Base-by-base conservation (phyloP, 2,888 invertebrate genomes). In the Germaria angustata region DNA sequence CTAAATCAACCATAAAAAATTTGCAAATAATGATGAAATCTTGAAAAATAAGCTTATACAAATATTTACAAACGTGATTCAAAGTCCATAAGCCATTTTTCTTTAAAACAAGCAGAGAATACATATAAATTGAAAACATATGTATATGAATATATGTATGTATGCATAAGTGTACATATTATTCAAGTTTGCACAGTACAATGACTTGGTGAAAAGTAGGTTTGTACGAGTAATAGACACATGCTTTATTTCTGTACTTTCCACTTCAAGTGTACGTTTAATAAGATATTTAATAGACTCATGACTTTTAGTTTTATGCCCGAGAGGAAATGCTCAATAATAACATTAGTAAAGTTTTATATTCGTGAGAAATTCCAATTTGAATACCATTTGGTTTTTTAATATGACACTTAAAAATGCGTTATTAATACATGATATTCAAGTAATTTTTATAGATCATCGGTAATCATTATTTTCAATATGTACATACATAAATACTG, bases 161-260 rank as follows among this genome's bases (percentile, higher is more conserved):
- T n/a, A n/a, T n/a, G n/a, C n/a, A n/a, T n/a, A n/a, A n/a, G n/a
- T n/a, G n/a, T 17, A 68, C 17, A 72, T 28, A 51, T 39, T 51
- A 63, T 73, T 73, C 73, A 73, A 73, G 63, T 63, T 53, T 73
- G 73, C 51, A 15, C 7, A 41, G 61, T 63, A 53, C 73, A 73
- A 73, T 73, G 73, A 73, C 73, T 73, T 51, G 63, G 32, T 28
- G 32, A 53, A 73, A 73, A 63, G 32, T 73, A 53, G 73, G 63
- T 51, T 63, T 61, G 41, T n/a, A n/a, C n/a, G n/a, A n/a, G n/a
- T 73, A 28, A 63, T 63, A 61, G 32, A 73, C 61, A 39, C 63
- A 39, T 15, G 41, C 32, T 66, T 36, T 49, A 41, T 57, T 77
- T 61, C 32, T 36, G 28, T 41, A 53, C 24, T 46, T 46, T 20